Conservation (phyloP, 2,113 vertebrate species). For the Onychorhynchus coronatus region DNA sequence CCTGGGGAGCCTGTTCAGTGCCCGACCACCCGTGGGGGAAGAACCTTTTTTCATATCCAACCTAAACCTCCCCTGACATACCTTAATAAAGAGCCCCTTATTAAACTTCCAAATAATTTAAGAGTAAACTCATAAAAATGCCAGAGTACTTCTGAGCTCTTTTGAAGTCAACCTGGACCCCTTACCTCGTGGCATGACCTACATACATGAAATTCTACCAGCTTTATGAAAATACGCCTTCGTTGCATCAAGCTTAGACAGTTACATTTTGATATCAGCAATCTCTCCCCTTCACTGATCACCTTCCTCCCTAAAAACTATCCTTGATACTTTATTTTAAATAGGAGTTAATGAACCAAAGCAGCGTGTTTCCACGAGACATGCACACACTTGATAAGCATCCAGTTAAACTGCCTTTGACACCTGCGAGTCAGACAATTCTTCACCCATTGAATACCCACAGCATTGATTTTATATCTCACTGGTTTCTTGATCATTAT, state of each 20-base stretch:
- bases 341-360: neutral
- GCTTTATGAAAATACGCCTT: neutral
- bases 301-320: neutral
- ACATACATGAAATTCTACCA: accelerated
- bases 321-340: accelerated
- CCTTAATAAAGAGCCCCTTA: neutral
- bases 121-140: neutral
- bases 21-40: neutral
- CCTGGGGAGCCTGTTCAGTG: neutral
- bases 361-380: neutral
- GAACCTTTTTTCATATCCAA: neutral
- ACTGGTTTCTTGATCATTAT: neutral
- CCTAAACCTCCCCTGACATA: neutral
- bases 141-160: neutral
- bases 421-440: neutral
- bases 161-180: neutral
- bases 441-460: neutral
- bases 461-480: neutral
- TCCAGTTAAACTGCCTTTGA: neutral
- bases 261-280: neutral
- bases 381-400: neutral
- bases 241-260: neutral
- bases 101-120: neutral
- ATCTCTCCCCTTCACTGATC: neutral
- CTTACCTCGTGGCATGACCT: accelerated